These are phyloP conservation scores for Drosophila kuntzei DNA, from an alignment of 2,888 invertebrate genomes.

Conservation along the genomic window DNA sequence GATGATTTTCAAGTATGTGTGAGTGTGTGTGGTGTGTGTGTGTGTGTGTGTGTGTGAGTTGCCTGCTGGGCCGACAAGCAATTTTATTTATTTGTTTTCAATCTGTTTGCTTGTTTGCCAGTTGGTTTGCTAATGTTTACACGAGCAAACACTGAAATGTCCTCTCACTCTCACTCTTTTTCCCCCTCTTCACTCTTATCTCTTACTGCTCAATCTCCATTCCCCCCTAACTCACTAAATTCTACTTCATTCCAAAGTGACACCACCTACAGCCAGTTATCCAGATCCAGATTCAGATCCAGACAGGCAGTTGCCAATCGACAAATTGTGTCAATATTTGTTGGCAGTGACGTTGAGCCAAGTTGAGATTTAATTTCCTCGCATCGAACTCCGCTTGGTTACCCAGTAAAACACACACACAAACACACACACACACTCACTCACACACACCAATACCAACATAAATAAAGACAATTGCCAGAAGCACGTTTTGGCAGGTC, in stretches of 20 bases:
- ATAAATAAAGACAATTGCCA: conserved; percentile 27
- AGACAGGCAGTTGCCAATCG: conserved; percentile 66
- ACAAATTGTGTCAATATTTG: conserved; percentile 80
- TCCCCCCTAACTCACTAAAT: not conserved
- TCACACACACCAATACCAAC: not conserved
- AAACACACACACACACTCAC: conserved; percentile 1
- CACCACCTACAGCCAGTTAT: conserved; percentile 23
- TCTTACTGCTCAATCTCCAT: conserved; percentile 18
- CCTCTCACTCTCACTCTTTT: conserved; percentile 1
- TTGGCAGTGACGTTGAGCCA: conserved; percentile 71
- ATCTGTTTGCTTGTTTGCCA: conserved; percentile 80
- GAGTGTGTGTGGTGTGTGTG: not conserved
- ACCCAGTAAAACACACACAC: conserved; percentile 26
- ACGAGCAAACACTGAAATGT: conserved; percentile 69
- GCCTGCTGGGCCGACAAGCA: conserved; percentile 63
- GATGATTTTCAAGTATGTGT: conserved; percentile 35
- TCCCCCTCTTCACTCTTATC: not conserved
- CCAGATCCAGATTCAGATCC: too few species aligned
- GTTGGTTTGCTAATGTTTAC: conserved; percentile 80
- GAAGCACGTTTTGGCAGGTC: not conserved
- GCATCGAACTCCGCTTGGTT: conserved; percentile 60
- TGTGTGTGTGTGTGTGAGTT: conserved; percentile 10
- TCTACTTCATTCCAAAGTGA: not conserved
- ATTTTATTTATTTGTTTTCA: conserved; percentile 78
- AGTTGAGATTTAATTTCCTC: conserved; percentile 77